Evolutionary conservation across 2,888 invertebrate species (phyloP).

Genomic region (Eupithecia vulgata): DNA sequence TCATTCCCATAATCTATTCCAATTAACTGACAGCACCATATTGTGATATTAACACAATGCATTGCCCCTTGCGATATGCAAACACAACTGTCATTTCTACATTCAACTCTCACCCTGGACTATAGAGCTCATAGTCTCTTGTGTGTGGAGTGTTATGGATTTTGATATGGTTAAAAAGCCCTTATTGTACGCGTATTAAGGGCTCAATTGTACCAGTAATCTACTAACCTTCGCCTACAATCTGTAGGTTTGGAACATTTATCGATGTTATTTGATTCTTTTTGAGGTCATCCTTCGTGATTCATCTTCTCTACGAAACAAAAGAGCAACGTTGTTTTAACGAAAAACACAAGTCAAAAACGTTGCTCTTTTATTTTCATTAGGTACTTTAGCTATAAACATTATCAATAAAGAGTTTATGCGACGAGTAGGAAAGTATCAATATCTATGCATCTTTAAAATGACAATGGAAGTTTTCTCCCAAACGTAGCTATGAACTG

Average conservation of each 20-base stretch:
- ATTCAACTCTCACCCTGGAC: slow-evolving; percentile 40
- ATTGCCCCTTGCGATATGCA: slow-evolving; percentile 61
- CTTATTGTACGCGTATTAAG: slow-evolving; percentile 65
- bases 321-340: neutral
- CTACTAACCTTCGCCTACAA: slow-evolving; percentile 46
- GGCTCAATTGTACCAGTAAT: slow-evolving; percentile 58
- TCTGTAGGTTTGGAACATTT: slow-evolving; percentile 28
- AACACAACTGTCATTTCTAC: slow-evolving; percentile 38
- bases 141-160: slow-evolving; percentile 46
- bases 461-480: neutral
- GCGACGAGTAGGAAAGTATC: neutral
- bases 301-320: neutral
- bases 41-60: slow-evolving; percentile 83
- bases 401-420: neutral
- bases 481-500: neutral
- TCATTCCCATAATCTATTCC: slow-evolving; percentile 84
- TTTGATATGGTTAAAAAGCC: slow-evolving; percentile 64
- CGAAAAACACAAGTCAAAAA: neutral
- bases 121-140: slow-evolving; percentile 41
- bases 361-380: neutral
- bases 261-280: slow-evolving; percentile 17
- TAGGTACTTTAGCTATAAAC: neutral
- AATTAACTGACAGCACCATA: slow-evolving; percentile 84
- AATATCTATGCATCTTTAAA: neutral
- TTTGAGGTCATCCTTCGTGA: slow-evolving; percentile 13